Base-by-base conservation (phyloP, 2,888 invertebrate genomes). In the Drosophila villosipedis region DNA sequence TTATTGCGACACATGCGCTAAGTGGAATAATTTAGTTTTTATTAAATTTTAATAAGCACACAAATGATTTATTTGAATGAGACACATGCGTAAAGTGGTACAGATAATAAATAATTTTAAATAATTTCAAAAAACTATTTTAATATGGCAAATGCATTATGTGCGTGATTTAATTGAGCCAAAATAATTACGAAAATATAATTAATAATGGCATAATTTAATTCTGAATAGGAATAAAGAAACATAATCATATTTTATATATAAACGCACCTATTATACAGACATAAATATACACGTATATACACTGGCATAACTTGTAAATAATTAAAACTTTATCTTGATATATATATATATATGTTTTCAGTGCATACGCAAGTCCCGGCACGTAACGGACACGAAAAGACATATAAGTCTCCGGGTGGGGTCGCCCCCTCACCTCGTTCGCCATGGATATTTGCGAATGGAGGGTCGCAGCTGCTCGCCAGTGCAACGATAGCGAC, bases 351-450 rank as follows among this genome's bases (percentile, higher is more conserved):
- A 76, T 41, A 49, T 67, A 10, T 69, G 39, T 62, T 68, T 69
- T 57, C 81, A 93, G 93, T 91, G 60, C 83, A 92, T 65, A 92
- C 93, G 28, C 92, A 92, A 80, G 83, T 91, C 58, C 92, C 93
- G 60, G 74, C 91, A 43, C 88, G 91, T 12, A 91, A 92, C 73
- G 92, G 91, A 50, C 89, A 91, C 67, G 93, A 93, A 49, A 93
- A 91, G 77, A 81, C 84, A 57, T 85, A 92, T 72, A 92, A 92
- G 76, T 87, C 90, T 47, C 85, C 92, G 61, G 89, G 91, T 35
- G 58, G 43, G 6, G 84, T 90, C 14, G 86, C 91, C 19, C 92
- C 93, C 53, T 92, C 93, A 60, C 91, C 91, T 16, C 89, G 91
- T 62, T 91, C 93, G 59, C 91, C 92, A n/a, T 92, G 93, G 91